These are phyloP conservation scores for Ophiothrix spiculata DNA, from an alignment of 35 echinoderm and acorn worm species.

Conservation along the genomic window DNA sequence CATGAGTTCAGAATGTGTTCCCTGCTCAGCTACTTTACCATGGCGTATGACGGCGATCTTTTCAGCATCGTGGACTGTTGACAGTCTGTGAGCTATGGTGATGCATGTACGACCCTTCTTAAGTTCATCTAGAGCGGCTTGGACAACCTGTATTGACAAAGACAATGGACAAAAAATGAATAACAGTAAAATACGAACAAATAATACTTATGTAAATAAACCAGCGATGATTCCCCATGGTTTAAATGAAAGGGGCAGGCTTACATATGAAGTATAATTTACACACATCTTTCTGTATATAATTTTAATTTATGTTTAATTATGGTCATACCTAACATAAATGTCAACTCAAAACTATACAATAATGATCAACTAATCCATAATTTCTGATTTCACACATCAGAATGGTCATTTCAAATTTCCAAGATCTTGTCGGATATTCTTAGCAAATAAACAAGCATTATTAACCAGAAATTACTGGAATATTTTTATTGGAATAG, in stretches of 20 bases:
- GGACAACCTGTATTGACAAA: slow-evolving; percentile 62
- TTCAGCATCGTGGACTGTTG: slow-evolving; percentile 95
- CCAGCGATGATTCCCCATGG: not conserved
- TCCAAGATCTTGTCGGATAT: too few relatives aligned
- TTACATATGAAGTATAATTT: not conserved
- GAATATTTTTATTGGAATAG: too few relatives aligned
- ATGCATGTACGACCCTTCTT: slow-evolving; percentile 97
- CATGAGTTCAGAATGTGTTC: slow-evolving; percentile 83
- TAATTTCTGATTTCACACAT: too few relatives aligned
- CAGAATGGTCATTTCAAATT: too few relatives aligned
- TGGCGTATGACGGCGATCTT: slow-evolving; percentile 85
- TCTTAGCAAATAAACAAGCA: too few relatives aligned
- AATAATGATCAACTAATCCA: too few relatives aligned
- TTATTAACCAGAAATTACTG: too few relatives aligned
- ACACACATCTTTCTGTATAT: not conserved
- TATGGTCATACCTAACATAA: not conserved
- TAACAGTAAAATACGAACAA: not conserved
- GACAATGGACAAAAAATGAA: not conserved
- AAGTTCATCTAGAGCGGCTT: slow-evolving; percentile 89
- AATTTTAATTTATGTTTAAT: not conserved
- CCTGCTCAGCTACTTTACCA: slow-evolving; percentile 72
- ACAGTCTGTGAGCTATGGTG: slow-evolving; percentile 95
- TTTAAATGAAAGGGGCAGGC: not conserved
- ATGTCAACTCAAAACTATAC: too few relatives aligned
- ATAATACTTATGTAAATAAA: not conserved